A percentile compares a stretch with the other conserved stretches of the same genome.
Evolutionary conservation across 2,113 vertebrate genomes (phyloP).

Genomic region (Hymenochirus boettgeri): DNA sequence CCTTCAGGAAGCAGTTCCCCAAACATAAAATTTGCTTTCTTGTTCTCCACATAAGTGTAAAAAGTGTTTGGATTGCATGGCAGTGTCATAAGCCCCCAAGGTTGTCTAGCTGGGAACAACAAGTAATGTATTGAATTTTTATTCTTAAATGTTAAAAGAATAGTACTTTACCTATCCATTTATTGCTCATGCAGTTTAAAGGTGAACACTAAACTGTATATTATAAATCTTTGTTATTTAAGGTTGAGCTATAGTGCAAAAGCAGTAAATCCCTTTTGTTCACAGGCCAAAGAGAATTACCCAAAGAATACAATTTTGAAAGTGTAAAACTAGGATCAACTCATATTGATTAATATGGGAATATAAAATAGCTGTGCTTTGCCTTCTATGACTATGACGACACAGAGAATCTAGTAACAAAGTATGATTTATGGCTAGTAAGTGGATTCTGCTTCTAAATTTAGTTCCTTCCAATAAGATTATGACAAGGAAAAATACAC

Average conservation of each 20-base stretch:
- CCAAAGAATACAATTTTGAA: not conserved
- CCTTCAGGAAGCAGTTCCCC: too few species aligned
- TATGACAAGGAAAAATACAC: constrained; percentile 17
- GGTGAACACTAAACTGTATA: not conserved
- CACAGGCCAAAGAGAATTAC: not conserved
- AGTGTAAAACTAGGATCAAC: too few species aligned
- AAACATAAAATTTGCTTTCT: too few species aligned
- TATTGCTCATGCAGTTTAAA: too few species aligned
- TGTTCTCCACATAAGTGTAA: too few species aligned
- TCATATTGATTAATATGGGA: too few species aligned
- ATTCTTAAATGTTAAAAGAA: too few species aligned
- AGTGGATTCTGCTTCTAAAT: constrained; percentile 21
- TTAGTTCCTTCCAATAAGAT: constrained; percentile 14
- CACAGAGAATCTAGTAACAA: constrained; percentile 2
- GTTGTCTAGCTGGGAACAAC: too few species aligned
- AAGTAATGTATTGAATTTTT: too few species aligned
- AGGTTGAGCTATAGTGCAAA: not conserved
- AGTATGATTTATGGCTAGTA: constrained; percentile 29
- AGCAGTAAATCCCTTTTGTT: not conserved
- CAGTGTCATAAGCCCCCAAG: too few species aligned
- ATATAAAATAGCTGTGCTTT: not conserved
- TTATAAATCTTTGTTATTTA: not conserved
- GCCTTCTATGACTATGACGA: not conserved
- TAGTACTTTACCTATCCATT: too few species aligned
- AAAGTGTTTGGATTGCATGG: too few species aligned